Evolutionary conservation across 1,140 invertebrate species (phyloP).

Genomic region (Sitobion miscanthi): DNA sequence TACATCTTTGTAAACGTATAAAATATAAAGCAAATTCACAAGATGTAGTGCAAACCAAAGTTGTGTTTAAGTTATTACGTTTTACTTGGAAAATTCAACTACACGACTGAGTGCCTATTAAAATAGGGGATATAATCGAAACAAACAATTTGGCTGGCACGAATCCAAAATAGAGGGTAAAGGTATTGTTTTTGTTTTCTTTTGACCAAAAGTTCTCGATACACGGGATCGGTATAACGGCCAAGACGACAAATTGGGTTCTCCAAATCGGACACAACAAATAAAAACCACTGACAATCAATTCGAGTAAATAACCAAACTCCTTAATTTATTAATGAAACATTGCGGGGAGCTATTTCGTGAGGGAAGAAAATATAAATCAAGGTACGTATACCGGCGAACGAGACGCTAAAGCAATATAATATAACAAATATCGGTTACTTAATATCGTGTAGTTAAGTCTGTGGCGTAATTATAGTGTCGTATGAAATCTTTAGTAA

Average conservation of each 20-base stretch:
- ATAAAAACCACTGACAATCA: conserved; percentile 35
- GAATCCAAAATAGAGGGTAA: not conserved
- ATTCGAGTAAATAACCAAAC: conserved; percentile 45
- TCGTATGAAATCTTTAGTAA: not conserved
- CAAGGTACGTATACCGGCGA: not conserved
- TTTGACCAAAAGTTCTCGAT: not conserved
- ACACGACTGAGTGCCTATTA: not conserved
- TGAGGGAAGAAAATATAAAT: not conserved
- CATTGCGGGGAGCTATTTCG: not conserved
- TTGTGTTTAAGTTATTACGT: not conserved
- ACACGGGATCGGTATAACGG: not conserved
- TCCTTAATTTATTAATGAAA: conserved; percentile 49
- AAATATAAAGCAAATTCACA: not conserved
- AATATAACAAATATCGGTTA: not conserved
- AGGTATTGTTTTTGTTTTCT: conserved; percentile 35
- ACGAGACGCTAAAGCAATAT: not conserved
- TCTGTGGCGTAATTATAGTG: too few relatives aligned
- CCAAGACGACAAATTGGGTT: conserved; percentile 43
- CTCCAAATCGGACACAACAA: conserved; percentile 29
- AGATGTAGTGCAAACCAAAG: not conserved
- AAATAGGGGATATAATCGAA: conserved; percentile 17
- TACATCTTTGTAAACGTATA: not conserved
- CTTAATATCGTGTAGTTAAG: not conserved
- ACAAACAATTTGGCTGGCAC: not conserved
- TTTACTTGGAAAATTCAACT: not conserved